Evolutionary conservation across 2,797 vertebrate species (phyloP).

Genomic region (Sternarchorhynchus goeldii): DNA sequence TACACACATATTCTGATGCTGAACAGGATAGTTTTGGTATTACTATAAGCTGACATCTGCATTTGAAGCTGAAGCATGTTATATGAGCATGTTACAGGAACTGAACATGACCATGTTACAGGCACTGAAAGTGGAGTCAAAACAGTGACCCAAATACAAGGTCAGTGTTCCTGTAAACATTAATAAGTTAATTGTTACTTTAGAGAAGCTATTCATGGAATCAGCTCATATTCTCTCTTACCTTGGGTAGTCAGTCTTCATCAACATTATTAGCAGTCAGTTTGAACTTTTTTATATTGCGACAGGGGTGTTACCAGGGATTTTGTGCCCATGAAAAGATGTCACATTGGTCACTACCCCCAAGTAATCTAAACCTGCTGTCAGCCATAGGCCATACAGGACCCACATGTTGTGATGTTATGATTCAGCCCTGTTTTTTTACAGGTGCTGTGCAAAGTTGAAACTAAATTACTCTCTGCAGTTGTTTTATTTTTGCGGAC

Average conservation of each 20-base stretch:
- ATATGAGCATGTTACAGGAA: slow-evolving; percentile 11
- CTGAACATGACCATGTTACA: slow-evolving; percentile 17
- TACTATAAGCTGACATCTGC: not conserved
- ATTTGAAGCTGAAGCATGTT: not conserved
- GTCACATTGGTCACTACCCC: no score
- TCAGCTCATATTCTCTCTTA: not conserved
- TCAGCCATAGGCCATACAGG: no score
- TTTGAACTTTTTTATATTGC: no score
- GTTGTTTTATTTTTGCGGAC: slow-evolving; percentile 38
- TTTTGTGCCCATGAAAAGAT: no score
- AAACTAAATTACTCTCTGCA: not conserved
- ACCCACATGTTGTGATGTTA: slow-evolving; percentile 19
- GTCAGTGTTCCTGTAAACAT: slow-evolving; percentile 23
- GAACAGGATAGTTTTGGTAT: slow-evolving; percentile 4
- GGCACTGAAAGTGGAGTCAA: not conserved
- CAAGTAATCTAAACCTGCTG: no score
- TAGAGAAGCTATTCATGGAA: slow-evolving; percentile 15
- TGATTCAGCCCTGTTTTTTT: slow-evolving; percentile 33
- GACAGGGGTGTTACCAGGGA: no score
- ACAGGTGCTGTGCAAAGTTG: slow-evolving; percentile 9
- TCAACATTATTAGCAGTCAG: not conserved
- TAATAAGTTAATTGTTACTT: slow-evolving; percentile 24
- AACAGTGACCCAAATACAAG: not conserved
- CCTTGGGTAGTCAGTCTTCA: slow-evolving; percentile 12
- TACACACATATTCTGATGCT: slow-evolving; percentile 25